Base-by-base conservation (phyloP, 2,113 vertebrate species). In the Lutjanus erythropterus region DNA sequence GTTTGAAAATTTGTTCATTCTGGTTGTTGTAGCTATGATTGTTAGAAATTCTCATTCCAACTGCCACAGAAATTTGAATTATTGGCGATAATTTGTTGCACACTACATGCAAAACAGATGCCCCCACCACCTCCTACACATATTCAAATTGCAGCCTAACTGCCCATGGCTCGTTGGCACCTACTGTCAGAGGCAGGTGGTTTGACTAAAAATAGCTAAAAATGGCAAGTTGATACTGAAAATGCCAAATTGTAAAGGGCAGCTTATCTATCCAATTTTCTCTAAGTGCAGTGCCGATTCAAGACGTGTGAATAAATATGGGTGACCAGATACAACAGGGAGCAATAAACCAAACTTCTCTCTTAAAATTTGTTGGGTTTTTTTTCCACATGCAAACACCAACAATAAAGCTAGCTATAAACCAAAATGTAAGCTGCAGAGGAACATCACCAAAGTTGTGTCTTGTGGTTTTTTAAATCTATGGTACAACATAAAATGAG, bases 71-170 rank as follows among this genome's bases (percentile, higher is more conserved):
- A 41, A 74, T 21, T n/a, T 64, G 15, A 81, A 71, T 78, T 33
- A 55, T 7, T 55, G 69, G 5, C 1, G 3, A 49, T 35, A 50
- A 59, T 77, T 67, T 49, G 6, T 47, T 83, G 46, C 23, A 52
- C n/a, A 18, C 10, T 80, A 46, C 76, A 69, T 14, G 23, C 19
- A 78, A 70, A 84, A 62, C 31, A 71, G 35, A 81, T 67, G 44
- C 37, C 29, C 6, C 59, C 44, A 10, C 39, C 56, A 31, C 35
- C 64, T 74, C 67, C 67, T 70, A 53, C 79, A 62, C 41, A 35
- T 65, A 74, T 77, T 77, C 42, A 47, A 75, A 80, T 74, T 53
- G 10, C 33, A 52, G 65, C 50, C 37, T 37, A 33, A 67, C 71
- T 55, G 71, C 10, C 41, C 44, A 33, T 71, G 67, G 69, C 56